phyloP scores from a whole-genome alignment of 2,113 vertebrate genomes.

The Felis catus region DNA sequence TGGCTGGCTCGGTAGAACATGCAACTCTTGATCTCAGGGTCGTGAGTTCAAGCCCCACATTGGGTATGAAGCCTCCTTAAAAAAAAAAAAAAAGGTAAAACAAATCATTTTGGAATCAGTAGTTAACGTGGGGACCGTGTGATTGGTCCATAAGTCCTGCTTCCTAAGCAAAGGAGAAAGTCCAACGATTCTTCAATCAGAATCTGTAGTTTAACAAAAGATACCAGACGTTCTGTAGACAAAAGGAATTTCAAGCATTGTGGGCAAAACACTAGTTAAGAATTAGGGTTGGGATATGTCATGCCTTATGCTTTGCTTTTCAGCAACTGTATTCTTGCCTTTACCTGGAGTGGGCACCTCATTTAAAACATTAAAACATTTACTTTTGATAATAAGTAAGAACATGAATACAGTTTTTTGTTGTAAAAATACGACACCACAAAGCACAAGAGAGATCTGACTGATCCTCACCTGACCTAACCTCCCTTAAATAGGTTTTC shows the following conservation, averaged over 20 bases:
- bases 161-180: background rate
- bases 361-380: background rate
- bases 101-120: background rate
- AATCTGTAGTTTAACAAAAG: background rate
- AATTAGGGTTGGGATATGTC: background rate
- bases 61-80: too few relatives aligned
- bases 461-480: background rate
- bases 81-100: too few relatives aligned
- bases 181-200: background rate
- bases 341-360: background rate
- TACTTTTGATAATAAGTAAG: background rate
- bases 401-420: background rate
- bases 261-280: background rate
- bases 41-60: too few relatives aligned
- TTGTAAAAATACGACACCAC: background rate
- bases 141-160: background rate
- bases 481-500: background rate
- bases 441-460: background rate
- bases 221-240: background rate
- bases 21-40: too few relatives aligned
- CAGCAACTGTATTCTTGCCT: background rate
- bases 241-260: background rate
- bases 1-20: too few relatives aligned
- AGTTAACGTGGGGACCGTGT: background rate
- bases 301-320: background rate